phyloP scores from a whole-genome alignment of 2,888 invertebrate genomes.

The Diogma glabrata region DNA sequence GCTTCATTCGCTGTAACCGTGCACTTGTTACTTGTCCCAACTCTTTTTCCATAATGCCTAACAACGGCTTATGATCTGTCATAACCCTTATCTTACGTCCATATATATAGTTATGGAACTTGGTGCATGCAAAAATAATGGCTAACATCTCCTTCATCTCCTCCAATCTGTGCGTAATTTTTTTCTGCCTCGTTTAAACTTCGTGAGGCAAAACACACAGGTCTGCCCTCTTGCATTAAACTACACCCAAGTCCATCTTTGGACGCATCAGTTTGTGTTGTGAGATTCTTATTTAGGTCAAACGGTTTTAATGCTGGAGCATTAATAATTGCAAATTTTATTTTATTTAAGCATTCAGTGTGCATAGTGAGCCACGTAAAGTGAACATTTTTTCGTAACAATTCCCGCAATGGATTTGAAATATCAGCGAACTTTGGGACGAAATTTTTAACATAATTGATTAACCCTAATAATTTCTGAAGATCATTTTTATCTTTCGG shows the following conservation, averaged over 20 bases:
- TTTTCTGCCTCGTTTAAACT: not conserved
- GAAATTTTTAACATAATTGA: conserved; percentile 15
- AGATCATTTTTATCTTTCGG: no score
- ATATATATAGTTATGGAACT: conserved; percentile 8
- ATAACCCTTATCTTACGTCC: conserved; percentile 4
- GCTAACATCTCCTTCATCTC: not conserved
- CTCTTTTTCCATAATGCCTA: conserved; percentile 17
- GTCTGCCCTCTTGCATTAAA: conserved; percentile 11
- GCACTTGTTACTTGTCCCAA: conserved; percentile 14
- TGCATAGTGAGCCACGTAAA: no score
- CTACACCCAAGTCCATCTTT: conserved; percentile 10
- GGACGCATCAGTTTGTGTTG: conserved; percentile 12
- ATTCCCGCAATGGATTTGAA: conserved; percentile 3
- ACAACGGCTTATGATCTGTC: conserved; percentile 26
- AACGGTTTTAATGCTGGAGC: not conserved
- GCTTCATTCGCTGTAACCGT: conserved; percentile 16
- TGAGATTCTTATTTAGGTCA: not conserved
- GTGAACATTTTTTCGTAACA: no score
- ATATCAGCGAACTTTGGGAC: conserved; percentile 13
- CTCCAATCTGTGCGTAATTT: not conserved
- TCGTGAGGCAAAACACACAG: not conserved
- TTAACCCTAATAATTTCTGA: no score
- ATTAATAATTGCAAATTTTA: no score
- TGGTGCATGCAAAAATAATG: conserved; percentile 6
- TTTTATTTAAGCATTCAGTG: no score